Conservation (phyloP, 2,888 invertebrate genomes). For the Pantelozetes paolii region DNA sequence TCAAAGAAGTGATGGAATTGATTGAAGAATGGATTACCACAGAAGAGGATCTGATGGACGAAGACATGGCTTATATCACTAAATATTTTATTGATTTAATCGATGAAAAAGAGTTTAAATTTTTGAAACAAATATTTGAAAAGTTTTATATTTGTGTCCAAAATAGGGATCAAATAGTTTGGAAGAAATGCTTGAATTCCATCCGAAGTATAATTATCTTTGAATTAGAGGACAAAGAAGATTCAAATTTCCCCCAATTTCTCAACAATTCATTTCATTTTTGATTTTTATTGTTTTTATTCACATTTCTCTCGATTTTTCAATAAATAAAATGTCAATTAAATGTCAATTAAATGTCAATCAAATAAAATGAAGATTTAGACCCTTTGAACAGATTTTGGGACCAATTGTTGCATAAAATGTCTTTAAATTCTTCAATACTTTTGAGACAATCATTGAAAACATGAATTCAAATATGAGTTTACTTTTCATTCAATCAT, state of each 20-base stretch:
- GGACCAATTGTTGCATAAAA: too few species aligned
- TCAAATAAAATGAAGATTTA: too few species aligned
- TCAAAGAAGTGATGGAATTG: not conserved
- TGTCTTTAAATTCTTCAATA: too few species aligned
- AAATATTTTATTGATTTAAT: conserved; percentile 16
- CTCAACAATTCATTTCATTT: not conserved
- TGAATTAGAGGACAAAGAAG: not conserved
- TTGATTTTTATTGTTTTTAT: not conserved
- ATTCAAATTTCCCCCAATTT: not conserved
- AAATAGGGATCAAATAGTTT: not conserved
- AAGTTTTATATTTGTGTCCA: not conserved
- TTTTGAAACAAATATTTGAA: not conserved
- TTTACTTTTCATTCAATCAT: too few species aligned
- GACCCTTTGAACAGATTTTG: too few species aligned
- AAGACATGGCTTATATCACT: conserved; percentile 28
- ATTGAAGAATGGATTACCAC: conserved; percentile 28
- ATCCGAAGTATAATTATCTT: not conserved
- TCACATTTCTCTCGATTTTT: too few species aligned
- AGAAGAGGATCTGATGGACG: conserved; percentile 13
- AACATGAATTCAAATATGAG: too few species aligned
- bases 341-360: too few species aligned
- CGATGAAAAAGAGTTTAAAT: conserved; percentile 15
- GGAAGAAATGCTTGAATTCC: not conserved
- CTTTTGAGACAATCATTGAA: too few species aligned
- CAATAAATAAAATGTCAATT: too few species aligned